phyloP scores from a whole-genome alignment of 2,113 vertebrate species.

The Chelonoidis abingdonii region DNA sequence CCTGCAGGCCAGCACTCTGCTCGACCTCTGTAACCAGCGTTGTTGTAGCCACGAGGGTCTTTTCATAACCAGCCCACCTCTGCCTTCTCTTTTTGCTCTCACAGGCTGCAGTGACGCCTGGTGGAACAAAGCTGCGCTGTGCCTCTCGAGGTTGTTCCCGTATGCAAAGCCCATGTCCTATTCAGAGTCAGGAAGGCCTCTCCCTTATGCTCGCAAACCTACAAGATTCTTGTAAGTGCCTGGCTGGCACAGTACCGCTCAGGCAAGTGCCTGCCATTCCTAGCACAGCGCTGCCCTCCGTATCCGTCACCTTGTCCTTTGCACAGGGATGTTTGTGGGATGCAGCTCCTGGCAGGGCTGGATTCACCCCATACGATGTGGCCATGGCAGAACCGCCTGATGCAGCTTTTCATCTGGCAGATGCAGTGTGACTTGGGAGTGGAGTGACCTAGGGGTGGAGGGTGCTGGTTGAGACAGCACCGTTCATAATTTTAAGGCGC shows the following conservation, averaged over 20 bases:
- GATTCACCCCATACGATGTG: background rate
- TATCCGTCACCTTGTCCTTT: background rate
- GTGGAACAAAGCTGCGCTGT: background rate
- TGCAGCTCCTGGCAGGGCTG: background rate
- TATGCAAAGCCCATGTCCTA: too few species aligned
- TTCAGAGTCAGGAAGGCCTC: background rate
- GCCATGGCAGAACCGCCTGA: background rate
- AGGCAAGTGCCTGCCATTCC: background rate
- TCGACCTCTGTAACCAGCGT: background rate
- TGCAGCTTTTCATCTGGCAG: background rate
- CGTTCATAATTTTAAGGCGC: background rate
- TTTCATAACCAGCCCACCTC: too few species aligned
- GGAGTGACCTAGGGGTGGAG: background rate
- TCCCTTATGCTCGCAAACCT: background rate
- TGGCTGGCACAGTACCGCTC: background rate
- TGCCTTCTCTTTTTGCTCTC: background rate
- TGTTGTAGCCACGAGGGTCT: background rate
- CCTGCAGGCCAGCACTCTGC: too few species aligned
- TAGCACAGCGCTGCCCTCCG: background rate
- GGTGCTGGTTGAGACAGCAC: too few species aligned
- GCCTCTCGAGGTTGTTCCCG: background rate
- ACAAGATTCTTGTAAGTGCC: background rate
- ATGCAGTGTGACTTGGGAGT: background rate
- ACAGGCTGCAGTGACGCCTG: slow-evolving; percentile 7
- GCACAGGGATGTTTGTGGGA: background rate